Evolutionary conservation across 1,140 invertebrate species (phyloP), one percentile per base, ranked within the genome.

Genomic region (Onthophagus taurus): DNA sequence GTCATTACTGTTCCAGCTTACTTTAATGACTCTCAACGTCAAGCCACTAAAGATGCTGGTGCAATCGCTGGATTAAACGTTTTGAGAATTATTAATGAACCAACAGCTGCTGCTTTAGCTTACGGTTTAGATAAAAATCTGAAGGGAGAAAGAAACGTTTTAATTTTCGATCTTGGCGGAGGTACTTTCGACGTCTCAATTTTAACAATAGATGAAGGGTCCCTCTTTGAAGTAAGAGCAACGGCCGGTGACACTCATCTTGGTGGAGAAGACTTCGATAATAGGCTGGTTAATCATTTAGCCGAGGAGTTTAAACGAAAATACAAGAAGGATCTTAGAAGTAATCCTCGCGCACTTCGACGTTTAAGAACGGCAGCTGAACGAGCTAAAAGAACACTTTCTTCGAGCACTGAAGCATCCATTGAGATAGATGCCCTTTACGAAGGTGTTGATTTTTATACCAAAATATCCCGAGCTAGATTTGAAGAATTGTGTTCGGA

Each of bases 341-440:
- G 39, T 0, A 69, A 75, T 44, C 51, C 66, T 0, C 61, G 70
- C 44, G 63, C 72, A 24, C 45, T 89, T 9, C 66, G 85, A 37
- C 69, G 84, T 30, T 63, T 90, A 19, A 72, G 84, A 54, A 85
- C 78, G 0, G 85, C 86, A 7, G 86, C 84, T 48, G 88, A 91
- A 65, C 69, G 81, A 44, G 83, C 85, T 1, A 91, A 91, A 67
- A 64, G 82, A 47, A 84, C 79, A 5, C 59, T 91, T 5, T 85
- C 83, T 4, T 83, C 81, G 1, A 81, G 79, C 13, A 76, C 78
- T 2, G 80, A 88, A 60, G 83, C 86, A 0, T 70, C 69, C 18
- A 72, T 86, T 7, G 77, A 82, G 56, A 79, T 90, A 4, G 85
- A 88, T 51, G 81, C 80, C 0, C 59, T 90, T 0, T 82, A 72